A percentile compares a stretch with the other conserved stretches of the same genome.
Evolutionary conservation across 2,888 invertebrate genomes (phyloP).

Genomic region (Elaeidobius kamerunicus): DNA sequence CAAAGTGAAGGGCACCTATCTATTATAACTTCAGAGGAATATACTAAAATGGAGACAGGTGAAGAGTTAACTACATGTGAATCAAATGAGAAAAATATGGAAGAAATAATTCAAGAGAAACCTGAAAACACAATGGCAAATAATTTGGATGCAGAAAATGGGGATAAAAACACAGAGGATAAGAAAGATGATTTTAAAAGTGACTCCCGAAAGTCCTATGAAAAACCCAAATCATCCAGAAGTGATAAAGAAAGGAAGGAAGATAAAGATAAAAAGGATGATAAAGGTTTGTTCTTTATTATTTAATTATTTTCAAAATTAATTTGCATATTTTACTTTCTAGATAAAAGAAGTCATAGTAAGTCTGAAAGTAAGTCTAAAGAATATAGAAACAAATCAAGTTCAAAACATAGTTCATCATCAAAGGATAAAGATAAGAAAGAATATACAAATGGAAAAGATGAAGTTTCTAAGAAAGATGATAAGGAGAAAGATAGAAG

Average conservation of each 20-base stretch:
- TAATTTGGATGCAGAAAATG: constrained; percentile 14
- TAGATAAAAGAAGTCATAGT: constrained; percentile 31
- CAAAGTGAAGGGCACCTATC: constrained; percentile 51
- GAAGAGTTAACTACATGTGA: constrained; percentile 35
- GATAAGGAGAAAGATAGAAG: constrained; percentile 34
- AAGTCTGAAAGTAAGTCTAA: constrained; percentile 38
- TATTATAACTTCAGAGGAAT: constrained; percentile 53
- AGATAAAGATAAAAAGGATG: constrained; percentile 25
- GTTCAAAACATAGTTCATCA: constrained; percentile 30
- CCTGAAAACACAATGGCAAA: constrained; percentile 20
- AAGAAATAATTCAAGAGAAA: constrained; percentile 1
- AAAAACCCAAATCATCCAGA: constrained; percentile 24
- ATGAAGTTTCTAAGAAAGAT: constrained; percentile 17
- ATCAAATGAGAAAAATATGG: constrained; percentile 2
- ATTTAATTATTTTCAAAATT: constrained; percentile 1
- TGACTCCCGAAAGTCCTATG: constrained; percentile 12
- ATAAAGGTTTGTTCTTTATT: constrained; percentile 4
- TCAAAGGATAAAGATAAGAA: constrained; percentile 46
- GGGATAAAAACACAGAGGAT: constrained; percentile 18
- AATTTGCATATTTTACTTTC: neutral
- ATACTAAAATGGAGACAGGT: constrained; percentile 47
- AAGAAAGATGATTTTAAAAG: constrained; percentile 6
- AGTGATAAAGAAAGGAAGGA: constrained; percentile 29
- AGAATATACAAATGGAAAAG: constrained; percentile 19
- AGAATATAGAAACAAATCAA: constrained; percentile 47